Evolutionary conservation across 2,113 vertebrate species (phyloP), one percentile per base, ranked within the genome.

Genomic region (Lophura nycthemera): DNA sequence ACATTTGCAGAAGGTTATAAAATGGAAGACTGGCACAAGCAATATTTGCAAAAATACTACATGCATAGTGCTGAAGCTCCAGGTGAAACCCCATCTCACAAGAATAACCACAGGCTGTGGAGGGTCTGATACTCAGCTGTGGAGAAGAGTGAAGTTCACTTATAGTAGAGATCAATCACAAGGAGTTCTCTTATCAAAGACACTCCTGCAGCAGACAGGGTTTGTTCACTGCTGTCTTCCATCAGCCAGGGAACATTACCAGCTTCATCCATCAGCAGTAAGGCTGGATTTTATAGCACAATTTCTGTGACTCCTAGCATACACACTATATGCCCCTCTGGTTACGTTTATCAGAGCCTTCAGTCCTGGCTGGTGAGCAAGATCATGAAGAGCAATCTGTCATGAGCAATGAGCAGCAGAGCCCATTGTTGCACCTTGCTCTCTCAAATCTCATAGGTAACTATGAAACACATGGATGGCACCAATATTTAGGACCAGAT

Each of bases 391-490:
- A 27, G 9, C 16, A 73, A 47, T 36, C 24, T 13, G 40, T 14
- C 0, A 0, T 16, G 29, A 79, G 6, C 5, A 76, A 4, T 57
- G 66, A 75, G 29, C 8, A 83, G 19, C 13, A 67, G n/a, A 72
- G 57, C 9, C 5, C 5, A 11, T 34, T 66, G 38, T 4, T 38
- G 40, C 40, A 40, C 5, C 15, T 67, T 45, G 19, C 27, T 89
- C 29, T 18, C 27, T 57, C 40, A 6, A 32, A 29, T 75, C n/a
- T 61, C 38, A 59, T 83, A 24, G 47, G 19, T 30, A 75, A 15
- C 4, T 38, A 14, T 47, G 13, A 71, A 29, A 71, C 7, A 40
- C 3, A 14, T 7, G 0, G 0, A 48, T n/a, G 13, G 8, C 16
- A 8, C 6, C 15, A 27, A 48, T 48, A 43, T 86, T 86, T 60